phyloP scores from a whole-genome alignment of 1,140 invertebrate species.

The Cydia pomonella region DNA sequence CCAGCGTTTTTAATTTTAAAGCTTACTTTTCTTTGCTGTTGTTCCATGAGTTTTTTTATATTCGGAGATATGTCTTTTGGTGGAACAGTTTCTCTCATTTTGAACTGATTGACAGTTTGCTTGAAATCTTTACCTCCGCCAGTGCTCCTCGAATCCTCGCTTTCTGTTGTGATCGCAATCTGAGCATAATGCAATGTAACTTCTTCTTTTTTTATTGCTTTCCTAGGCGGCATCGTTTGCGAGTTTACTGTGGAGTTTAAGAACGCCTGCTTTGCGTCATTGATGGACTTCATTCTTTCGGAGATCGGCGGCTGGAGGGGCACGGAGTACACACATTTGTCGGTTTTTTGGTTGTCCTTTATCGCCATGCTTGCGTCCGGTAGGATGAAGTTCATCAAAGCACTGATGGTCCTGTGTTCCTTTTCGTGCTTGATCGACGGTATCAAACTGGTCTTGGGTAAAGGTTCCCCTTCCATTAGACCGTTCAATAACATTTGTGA shows the following conservation, averaged over 20 bases:
- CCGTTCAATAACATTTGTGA: slow-evolving; percentile 66
- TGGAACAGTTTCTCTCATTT: slow-evolving; percentile 46
- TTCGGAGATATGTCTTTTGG: slow-evolving; percentile 50
- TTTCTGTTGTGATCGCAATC: slow-evolving; percentile 66
- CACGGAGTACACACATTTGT: slow-evolving; percentile 67
- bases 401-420: slow-evolving; percentile 65
- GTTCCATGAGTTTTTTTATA: slow-evolving; percentile 61
- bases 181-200: slow-evolving; percentile 73
- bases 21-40: slow-evolving; percentile 75
- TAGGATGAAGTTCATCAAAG: slow-evolving; percentile 65
- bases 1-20: slow-evolving; percentile 78
- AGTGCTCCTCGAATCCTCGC: slow-evolving; percentile 74
- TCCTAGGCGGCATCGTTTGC: slow-evolving; percentile 35
- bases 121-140: slow-evolving; percentile 65
- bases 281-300: slow-evolving; percentile 59
- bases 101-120: slow-evolving; percentile 39
- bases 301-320: slow-evolving; percentile 57
- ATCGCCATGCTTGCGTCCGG: slow-evolving; percentile 70
- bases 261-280: slow-evolving; percentile 67
- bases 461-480: slow-evolving; percentile 70
- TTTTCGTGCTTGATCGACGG: slow-evolving; percentile 60
- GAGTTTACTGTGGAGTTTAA: slow-evolving; percentile 59
- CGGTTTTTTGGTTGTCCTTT: slow-evolving; percentile 64
- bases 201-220: slow-evolving; percentile 44
- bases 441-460: slow-evolving; percentile 60